These are phyloP conservation scores for Eulemur rubriventer DNA, from an alignment of 2,797 vertebrate species.

Conservation along the genomic window DNA sequence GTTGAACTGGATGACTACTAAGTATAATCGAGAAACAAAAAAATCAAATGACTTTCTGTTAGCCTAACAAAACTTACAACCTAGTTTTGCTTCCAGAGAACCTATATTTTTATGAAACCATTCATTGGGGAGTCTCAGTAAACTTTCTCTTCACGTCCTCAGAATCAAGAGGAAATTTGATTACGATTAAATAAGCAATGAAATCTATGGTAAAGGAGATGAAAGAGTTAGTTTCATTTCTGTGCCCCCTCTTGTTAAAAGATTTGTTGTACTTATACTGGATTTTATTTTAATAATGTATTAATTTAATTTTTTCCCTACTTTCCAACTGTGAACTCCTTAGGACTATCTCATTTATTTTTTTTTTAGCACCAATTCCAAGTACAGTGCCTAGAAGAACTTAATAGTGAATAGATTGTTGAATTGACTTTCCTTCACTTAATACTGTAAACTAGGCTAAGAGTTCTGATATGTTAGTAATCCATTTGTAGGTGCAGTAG, in stretches of 20 bases:
- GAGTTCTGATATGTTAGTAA: neutral
- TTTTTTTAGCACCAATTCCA: constrained; percentile 40
- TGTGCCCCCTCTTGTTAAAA: neutral
- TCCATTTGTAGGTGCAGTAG: neutral
- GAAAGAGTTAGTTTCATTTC: neutral
- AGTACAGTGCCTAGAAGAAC: neutral
- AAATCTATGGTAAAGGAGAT: neutral
- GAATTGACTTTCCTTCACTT: neutral
- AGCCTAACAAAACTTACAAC: neutral
- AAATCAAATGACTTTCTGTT: neutral
- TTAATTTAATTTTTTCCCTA: neutral
- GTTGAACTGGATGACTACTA: neutral
- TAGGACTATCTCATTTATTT: constrained; percentile 10
- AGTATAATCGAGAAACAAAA: neutral
- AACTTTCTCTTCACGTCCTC: neutral
- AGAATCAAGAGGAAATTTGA: constrained; percentile 12
- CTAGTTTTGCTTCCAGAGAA: neutral
- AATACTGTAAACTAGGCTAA: neutral
- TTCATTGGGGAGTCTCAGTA: neutral
- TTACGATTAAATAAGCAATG: neutral
- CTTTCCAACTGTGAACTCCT: neutral
- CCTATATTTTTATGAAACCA: neutral
- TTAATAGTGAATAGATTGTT: neutral
- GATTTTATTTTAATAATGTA: constrained; percentile 33
- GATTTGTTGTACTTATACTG: neutral